Evolutionary conservation across 2,113 vertebrate species (phyloP).

Genomic region (Alouatta palliata): DNA sequence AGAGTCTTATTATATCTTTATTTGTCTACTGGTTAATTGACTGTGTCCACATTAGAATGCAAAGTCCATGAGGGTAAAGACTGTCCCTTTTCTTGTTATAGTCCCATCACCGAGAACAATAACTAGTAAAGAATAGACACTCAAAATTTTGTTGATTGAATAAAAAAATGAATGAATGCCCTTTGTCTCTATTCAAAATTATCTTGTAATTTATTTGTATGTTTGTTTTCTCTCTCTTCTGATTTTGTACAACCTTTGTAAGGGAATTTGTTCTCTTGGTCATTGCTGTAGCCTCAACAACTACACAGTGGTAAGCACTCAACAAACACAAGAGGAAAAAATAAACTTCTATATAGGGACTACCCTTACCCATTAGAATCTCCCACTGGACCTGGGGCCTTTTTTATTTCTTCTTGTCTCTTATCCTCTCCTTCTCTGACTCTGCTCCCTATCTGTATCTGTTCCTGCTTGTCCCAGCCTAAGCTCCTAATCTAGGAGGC

Average conservation of each 20-base stretch:
- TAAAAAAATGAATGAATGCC: neutral
- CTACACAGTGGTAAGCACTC: neutral
- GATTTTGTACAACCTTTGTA: neutral
- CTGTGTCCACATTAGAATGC: neutral
- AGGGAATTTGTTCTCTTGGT: neutral
- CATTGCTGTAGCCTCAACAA: neutral
- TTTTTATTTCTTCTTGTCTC: neutral
- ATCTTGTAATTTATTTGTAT: neutral
- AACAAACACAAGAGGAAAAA: neutral
- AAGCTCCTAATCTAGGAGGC: neutral
- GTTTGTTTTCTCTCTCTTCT: neutral
- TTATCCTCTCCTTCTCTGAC: neutral
- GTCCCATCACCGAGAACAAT: neutral
- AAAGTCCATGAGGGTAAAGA: neutral
- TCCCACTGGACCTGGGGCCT: neutral
- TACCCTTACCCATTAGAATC: neutral
- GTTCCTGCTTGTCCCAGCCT: neutral
- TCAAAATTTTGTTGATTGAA: neutral
- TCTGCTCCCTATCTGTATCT: neutral
- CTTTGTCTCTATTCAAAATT: neutral
- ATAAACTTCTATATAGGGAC: neutral
- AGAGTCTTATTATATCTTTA: neutral
- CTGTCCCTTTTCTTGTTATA: neutral
- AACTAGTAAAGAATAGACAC: neutral
- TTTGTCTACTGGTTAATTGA: neutral